Percentiles rank a stretch among this genome's conserved stretches.
Conservation (phyloP, 2,888 invertebrate species). For the Creontiades dilutus region DNA sequence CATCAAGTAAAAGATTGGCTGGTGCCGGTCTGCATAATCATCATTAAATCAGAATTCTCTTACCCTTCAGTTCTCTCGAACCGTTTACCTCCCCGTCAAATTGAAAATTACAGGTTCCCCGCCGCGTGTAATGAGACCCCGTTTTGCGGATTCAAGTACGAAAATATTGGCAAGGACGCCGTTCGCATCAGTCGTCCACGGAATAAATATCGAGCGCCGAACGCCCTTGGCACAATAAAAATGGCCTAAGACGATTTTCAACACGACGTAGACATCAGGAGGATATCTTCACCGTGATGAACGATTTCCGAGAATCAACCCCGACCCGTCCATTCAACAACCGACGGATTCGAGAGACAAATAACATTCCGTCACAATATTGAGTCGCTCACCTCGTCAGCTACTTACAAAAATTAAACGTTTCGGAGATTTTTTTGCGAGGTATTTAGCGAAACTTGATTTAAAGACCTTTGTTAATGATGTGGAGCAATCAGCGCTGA, state of each 20-base stretch:
- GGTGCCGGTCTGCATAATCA: neutral
- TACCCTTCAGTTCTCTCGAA: neutral
- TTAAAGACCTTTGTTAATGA: neutral
- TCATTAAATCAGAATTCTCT: neutral
- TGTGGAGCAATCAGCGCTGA: neutral
- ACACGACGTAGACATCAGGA: no score
- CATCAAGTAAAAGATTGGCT: neutral
- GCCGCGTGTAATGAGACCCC: neutral
- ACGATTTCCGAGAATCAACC: neutral
- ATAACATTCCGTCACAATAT: constrained; percentile 18
- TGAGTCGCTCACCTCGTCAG: neutral
- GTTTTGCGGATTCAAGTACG: constrained; percentile 7
- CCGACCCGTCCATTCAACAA: neutral
- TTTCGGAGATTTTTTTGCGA: neutral
- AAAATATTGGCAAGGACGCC: constrained; percentile 9
- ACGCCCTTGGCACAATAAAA: neutral
- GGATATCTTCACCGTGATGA: neutral
- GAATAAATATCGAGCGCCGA: neutral
- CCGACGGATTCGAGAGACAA: neutral
- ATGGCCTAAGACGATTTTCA: no score
- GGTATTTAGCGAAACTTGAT: neutral
- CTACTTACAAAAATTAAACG: no score
- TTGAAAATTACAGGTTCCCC: constrained; percentile 39
- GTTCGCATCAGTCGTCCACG: no score
- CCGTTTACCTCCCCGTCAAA: constrained; percentile 31